These are phyloP conservation scores for Diabrotica balteata DNA, from an alignment of 2,888 invertebrate genomes.

Conservation along the genomic window DNA sequence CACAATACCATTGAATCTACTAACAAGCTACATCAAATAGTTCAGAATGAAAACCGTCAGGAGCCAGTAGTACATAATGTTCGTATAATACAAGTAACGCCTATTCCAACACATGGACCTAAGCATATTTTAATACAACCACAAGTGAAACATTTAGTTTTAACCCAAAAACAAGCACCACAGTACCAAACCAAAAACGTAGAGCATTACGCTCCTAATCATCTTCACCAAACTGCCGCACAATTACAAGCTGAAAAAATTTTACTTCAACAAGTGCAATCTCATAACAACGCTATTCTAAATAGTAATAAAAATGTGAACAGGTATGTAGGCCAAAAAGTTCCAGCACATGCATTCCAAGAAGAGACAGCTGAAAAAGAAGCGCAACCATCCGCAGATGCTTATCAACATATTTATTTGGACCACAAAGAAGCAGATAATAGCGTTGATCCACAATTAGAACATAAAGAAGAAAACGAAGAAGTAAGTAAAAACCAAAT, in stretches of 20 bases:
- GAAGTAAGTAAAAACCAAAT: constrained; percentile 36
- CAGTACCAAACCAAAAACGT: constrained; percentile 23
- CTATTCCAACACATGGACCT: constrained; percentile 1
- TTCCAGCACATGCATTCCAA: constrained; percentile 4
- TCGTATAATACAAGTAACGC: constrained; percentile 9
- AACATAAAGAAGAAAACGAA: constrained; percentile 28
- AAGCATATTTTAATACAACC: constrained; percentile 1
- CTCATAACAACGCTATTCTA: constrained; percentile 34
- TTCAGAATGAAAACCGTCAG: background rate
- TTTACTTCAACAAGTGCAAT: constrained; percentile 28
- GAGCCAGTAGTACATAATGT: background rate
- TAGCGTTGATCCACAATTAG: constrained; percentile 12
- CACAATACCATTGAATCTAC: background rate
- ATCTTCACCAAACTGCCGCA: constrained; percentile 32
- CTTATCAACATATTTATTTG: constrained; percentile 33
- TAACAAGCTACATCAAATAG: background rate
- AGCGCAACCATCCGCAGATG: constrained; percentile 16
- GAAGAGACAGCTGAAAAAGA: constrained; percentile 18
- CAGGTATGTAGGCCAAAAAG: constrained; percentile 12
- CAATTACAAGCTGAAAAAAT: constrained; percentile 32
- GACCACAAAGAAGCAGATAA: constrained; percentile 30
- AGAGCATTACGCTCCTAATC: constrained; percentile 39
- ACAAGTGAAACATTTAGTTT: background rate
- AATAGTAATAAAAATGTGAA: constrained; percentile 5
- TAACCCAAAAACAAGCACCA: constrained; percentile 5